A percentile compares a stretch with the other conserved stretches of the same genome.
Conservation (phyloP, 2,797 vertebrate species). For the Muscicapa comitata region DNA sequence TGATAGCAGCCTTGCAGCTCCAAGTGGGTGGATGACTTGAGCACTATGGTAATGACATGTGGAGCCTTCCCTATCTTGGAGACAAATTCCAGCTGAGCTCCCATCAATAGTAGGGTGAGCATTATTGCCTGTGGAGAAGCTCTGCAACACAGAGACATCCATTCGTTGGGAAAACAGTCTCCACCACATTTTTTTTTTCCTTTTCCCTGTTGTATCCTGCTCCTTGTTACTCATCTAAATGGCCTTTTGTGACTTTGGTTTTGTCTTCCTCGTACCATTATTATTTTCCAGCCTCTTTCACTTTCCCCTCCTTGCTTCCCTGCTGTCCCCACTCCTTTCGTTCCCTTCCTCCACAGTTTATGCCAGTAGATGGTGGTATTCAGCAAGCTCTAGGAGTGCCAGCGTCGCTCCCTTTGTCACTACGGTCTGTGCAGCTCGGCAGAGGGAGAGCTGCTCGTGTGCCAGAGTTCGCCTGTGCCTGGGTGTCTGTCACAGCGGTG, state of each 20-base stretch:
- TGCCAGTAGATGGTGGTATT: slow-evolving; percentile 43
- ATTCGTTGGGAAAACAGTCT: not conserved
- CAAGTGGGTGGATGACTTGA: slow-evolving; percentile 55
- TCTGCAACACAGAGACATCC: not conserved
- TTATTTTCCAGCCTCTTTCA: not conserved
- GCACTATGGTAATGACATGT: slow-evolving; percentile 5
- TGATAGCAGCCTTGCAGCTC: slow-evolving; percentile 37
- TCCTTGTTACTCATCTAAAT: not conserved
- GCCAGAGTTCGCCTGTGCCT: not conserved
- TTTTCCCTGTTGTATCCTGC: not conserved
- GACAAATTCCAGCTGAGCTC: not conserved
- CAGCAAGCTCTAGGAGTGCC: slow-evolving; percentile 4
- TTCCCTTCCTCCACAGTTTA: not conserved
- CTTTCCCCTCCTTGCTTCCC: not conserved
- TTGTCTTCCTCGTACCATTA: not conserved
- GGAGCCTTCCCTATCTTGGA: slow-evolving; percentile 31
- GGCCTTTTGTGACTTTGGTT: not conserved
- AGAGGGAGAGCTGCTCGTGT: not conserved
- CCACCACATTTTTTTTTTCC: not conserved
- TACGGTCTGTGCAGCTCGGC: not conserved
- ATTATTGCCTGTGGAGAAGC: not conserved
- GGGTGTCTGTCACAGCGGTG: not conserved
- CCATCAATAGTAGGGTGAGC: not conserved
- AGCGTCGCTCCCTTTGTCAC: not conserved
- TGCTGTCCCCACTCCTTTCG: not conserved